phyloP scores from a whole-genome alignment of 2,797 vertebrate species.

The Melopsittacus undulatus region DNA sequence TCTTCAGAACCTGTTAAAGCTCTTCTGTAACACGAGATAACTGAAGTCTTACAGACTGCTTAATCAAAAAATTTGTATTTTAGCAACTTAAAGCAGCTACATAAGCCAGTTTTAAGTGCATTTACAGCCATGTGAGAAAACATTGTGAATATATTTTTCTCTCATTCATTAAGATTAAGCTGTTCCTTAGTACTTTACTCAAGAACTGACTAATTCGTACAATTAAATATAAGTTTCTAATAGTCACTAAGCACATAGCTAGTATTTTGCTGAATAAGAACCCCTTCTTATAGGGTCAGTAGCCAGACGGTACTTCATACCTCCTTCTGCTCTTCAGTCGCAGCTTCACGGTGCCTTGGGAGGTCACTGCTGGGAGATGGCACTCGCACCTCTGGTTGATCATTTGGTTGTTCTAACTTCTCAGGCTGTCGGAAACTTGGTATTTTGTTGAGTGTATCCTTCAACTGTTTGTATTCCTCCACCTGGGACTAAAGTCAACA shows the following conservation, averaged over 20 bases:
- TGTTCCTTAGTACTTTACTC: not conserved
- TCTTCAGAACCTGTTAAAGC: not conserved
- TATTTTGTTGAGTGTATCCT: slow-evolving; percentile 84
- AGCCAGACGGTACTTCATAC: slow-evolving; percentile 16
- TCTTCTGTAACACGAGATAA: not conserved
- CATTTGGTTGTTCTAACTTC: slow-evolving; percentile 12
- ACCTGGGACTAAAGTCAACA: slow-evolving; percentile 87
- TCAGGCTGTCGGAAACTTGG: slow-evolving; percentile 74
- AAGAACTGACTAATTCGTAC: not conserved
- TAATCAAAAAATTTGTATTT: not conserved
- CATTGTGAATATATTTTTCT: rapidly evolving
- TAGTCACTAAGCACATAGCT: rapidly evolving
- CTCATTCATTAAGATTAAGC: not conserved
- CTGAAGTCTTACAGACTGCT: not conserved
- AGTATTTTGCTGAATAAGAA: not conserved
- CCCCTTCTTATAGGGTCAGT: rapidly evolving
- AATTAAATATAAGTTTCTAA: not conserved
- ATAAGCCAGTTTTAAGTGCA: not conserved
- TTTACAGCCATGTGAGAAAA: not conserved
- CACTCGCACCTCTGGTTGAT: not conserved
- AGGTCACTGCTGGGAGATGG: not conserved
- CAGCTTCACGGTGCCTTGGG: not conserved
- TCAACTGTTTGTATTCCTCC: slow-evolving; percentile 90
- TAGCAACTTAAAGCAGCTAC: not conserved
- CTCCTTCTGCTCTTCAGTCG: slow-evolving; percentile 30